Evolutionary conservation across 2,113 vertebrate species (phyloP), one percentile per base, ranked within the genome.

Genomic region (Mellivora capensis): DNA sequence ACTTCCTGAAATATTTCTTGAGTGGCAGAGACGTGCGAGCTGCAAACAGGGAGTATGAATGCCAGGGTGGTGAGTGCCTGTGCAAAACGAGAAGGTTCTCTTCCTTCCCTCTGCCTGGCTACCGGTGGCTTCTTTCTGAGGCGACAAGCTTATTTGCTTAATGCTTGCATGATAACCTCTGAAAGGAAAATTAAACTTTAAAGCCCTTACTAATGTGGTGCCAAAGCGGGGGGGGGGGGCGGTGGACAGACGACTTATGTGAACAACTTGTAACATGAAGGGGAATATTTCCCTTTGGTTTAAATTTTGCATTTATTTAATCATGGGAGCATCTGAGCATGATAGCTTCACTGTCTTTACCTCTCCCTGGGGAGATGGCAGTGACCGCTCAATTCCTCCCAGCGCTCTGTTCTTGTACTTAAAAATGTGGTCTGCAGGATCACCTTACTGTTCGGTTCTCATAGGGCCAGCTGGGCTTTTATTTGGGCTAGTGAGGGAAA

Each of bases 301-400:
- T 97, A 94, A 76, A 94, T 97, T 96, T 96, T 42, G 42, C 52
- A 74, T 86, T 59, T 49, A 77, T 95, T 96, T 96, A 89, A 93
- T 97, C 88, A 64, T 34, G 47, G 31, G 59, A 74, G 12, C 39
- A 3, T 79, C 72, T 93, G 89, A 82, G 64, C 93, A 72, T 52
- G 93, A 83, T 37, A 76, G 0, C 91, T 74, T 93, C 81, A 61
- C 49, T 52, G 5, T 52, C 79, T 90, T 97, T 85, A 54, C 29
- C 83, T 94, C 89, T 89, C 87, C 83, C 54, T 44, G 6, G 42
- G 47, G 90, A 91, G 29, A 90, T 39, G 57, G 71, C 95, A 64
- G 1, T 62, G 87, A 93, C 83, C 47, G 89, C 34, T 89, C 74
- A 74, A 4, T 83, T 94, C 18, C 57, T 72, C 67, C 47, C 69